Evolutionary conservation across 1,140 invertebrate genomes (phyloP).

Genomic region (Patella vulgata): DNA sequence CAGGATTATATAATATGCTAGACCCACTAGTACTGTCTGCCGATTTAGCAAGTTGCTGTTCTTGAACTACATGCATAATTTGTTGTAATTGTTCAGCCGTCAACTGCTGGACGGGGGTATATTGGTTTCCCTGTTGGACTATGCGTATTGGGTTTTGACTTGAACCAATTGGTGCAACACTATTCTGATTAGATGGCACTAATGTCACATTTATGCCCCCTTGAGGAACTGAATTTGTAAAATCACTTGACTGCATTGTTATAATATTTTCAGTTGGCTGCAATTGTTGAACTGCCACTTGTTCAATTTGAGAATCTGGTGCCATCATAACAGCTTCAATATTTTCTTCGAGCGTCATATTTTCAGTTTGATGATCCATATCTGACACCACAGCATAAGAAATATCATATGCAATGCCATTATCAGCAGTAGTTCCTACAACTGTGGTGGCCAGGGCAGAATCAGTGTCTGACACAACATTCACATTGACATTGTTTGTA

Average conservation of each 20-base stretch:
- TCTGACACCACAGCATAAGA: conserved; percentile 7
- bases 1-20: conserved; percentile 71
- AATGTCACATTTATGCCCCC: conserved; percentile 28
- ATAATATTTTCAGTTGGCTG: conserved; percentile 2
- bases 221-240: not conserved
- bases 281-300: not conserved
- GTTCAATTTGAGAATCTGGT: conserved; percentile 3
- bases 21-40: conserved; percentile 59
- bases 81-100: conserved; percentile 73
- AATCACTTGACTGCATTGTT: not conserved
- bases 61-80: conserved; percentile 73
- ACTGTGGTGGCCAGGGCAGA: conserved; percentile 8
- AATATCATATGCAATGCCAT: not conserved
- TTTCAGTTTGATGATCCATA: conserved; percentile 6
- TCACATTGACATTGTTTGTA: conserved; percentile 20
- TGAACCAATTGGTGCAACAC: conserved; percentile 70
- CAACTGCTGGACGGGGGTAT: conserved; percentile 72
- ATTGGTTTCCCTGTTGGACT: conserved; percentile 73
- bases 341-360: not conserved
- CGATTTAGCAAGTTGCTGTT: conserved; percentile 66
- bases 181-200: conserved; percentile 55
- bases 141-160: conserved; percentile 76
- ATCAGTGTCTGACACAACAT: not conserved
- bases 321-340: conserved; percentile 3
- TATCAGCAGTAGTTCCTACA: conserved; percentile 10